Evolutionary conservation across 1,140 invertebrate genomes (phyloP), one percentile per base, ranked within the genome.

Genomic region (Ephestia elutella): DNA sequence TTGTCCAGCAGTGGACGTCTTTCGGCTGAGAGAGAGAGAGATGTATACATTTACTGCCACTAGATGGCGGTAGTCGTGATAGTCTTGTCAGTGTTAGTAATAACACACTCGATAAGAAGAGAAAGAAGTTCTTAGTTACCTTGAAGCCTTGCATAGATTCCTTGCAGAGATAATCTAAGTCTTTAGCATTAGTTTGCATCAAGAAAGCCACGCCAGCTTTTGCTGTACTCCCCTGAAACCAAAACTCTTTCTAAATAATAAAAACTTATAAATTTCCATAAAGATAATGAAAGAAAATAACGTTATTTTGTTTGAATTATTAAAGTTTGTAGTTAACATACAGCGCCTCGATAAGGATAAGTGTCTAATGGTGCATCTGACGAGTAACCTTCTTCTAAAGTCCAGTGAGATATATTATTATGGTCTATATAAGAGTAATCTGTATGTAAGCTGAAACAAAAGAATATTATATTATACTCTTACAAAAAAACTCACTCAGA

Each of bases 131-230:
- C 9, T 53, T 25, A 21, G 13, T 3, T 70, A 92, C 91, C 86
- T 93, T 93, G 69, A 92, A 93, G 9, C 93, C 92, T 83, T 93
- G 92, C 1, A 93, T 91, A 0, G 93, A 91, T 11, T 92, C 92
- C 53, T 90, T 89, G 67, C 93, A 94, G 9, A 92, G 82, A 68
- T 92, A 93, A 77, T 94, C 92, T 21, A 92, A 74, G 75, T 94
- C 92, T 28, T 89, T 76, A 59, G 89, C 77, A 50, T 89, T 91
- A 10, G 90, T 90, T 66, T 89, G 88, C 21, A 94, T 64, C 1
- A 92, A 76, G 68, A 93, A 85, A n/a, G 89, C 90, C 11, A 94
- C 80, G 7, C 92, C 92, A 49, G 91, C 90, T 68, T 90, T 89
- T 2, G 89, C 84, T 3, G 92, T 92, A 30, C 91, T 90, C 9